Percentiles rank a stretch among this genome's conserved stretches.
Evolutionary conservation across 2,113 vertebrate genomes (phyloP).

Genomic region (Zosterops borbonicus): DNA sequence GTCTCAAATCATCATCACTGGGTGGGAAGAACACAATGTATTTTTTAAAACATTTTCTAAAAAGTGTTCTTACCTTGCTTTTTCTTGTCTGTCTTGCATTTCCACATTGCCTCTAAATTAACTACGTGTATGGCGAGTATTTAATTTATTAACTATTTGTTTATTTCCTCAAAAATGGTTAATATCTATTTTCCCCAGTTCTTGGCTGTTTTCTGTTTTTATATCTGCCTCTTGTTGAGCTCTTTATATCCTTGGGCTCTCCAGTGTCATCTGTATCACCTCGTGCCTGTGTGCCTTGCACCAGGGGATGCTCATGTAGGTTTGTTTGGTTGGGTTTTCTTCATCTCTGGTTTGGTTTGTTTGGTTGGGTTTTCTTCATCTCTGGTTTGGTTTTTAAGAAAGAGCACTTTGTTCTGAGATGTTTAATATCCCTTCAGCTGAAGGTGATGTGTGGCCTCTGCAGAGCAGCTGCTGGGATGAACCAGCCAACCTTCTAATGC

Average conservation of each 20-base stretch:
- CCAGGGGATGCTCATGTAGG: no score
- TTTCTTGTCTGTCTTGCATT: background rate
- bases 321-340: background rate
- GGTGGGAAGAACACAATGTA: fast-evolving
- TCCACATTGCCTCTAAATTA: background rate
- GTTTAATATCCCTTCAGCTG: background rate
- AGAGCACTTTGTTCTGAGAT: background rate
- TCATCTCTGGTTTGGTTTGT: background rate
- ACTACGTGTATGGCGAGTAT: background rate
- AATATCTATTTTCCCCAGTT: background rate
- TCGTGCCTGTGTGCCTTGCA: background rate
- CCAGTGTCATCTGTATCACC: background rate
- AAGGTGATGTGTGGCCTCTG: background rate
- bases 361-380: background rate
- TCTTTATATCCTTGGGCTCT: background rate
- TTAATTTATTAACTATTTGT: background rate
- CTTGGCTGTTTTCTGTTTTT: background rate
- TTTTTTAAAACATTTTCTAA: background rate
- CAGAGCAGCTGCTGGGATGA: background rate
- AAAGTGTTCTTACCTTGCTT: background rate
- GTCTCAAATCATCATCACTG: background rate
- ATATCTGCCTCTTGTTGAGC: background rate
- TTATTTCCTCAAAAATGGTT: background rate
- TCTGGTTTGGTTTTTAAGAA: background rate
- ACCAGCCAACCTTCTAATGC: background rate